These are phyloP conservation scores for Biston stratarius DNA, from an alignment of 2,888 invertebrate genomes.

Conservation along the genomic window DNA sequence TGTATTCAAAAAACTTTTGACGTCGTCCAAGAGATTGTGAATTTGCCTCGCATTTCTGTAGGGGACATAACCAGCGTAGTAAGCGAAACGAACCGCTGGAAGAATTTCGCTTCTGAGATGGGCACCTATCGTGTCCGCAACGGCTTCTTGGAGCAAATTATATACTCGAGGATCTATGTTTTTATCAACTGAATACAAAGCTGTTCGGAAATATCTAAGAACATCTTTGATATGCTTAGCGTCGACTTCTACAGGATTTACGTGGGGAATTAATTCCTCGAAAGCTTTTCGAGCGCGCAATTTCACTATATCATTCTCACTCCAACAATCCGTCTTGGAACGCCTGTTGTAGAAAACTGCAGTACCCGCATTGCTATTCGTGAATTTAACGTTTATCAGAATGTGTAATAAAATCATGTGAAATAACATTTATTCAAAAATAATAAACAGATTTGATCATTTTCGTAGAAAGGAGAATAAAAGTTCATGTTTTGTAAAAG, in stretches of 20 bases:
- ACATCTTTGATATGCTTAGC: constrained; percentile 61
- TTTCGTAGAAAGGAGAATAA: constrained; percentile 12
- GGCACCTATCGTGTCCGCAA: constrained; percentile 75
- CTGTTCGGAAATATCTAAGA: constrained; percentile 64
- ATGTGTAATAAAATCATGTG: constrained; percentile 48
- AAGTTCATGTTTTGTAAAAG: constrained; percentile 10
- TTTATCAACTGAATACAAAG: constrained; percentile 55
- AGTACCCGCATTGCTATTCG: constrained; percentile 63
- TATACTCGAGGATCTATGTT: constrained; percentile 51
- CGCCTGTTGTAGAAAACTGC: constrained; percentile 65
- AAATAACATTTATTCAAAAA: constrained; percentile 68
- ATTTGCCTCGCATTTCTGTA: constrained; percentile 64
- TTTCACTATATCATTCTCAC: constrained; percentile 67
- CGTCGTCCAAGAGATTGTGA: constrained; percentile 65
- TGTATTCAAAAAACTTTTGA: constrained; percentile 69
- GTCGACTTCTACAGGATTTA: constrained; percentile 66
- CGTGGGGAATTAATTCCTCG: constrained; percentile 62
- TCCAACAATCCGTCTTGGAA: constrained; percentile 66
- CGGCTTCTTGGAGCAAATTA: constrained; percentile 62
- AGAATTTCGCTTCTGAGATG: constrained; percentile 71
- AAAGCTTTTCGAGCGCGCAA: constrained; percentile 70
- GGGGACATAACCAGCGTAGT: constrained; percentile 77
- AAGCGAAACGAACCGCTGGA: constrained; percentile 74
- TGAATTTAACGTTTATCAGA: constrained; percentile 20
- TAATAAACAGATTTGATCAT: constrained; percentile 41